Evolutionary conservation across 2,888 invertebrate genomes (phyloP), one percentile per base, ranked within the genome.

Genomic region (Tethea ocularis): DNA sequence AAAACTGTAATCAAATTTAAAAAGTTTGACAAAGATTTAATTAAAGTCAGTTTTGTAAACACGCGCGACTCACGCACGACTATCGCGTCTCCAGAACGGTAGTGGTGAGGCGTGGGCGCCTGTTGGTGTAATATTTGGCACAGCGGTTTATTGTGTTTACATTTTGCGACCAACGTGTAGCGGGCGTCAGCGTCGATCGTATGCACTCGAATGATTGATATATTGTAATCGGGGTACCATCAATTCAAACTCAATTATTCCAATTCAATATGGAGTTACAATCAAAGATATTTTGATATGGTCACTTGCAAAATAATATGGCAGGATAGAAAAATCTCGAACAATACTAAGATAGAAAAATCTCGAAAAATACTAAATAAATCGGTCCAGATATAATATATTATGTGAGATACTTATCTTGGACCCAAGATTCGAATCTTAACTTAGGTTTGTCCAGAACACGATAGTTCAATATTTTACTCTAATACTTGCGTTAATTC

Each of bases 121-220:
- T 46, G 46, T 46, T 46, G 20, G 17, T 46, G 17, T 46, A 20
- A 20, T 46, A 46, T 46, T 46, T 20, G 20, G 46, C 20, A 46
- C 46, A 46, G 17, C n/a, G 46, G 46, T 46, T 46, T 46, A 46
- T 46, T 46, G 17, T 46, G 46, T 46, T 46, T 46, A 20, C 38
- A 38, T 38, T 38, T n/a, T n/a, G 6, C n/a, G 38, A n/a, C 38
- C n/a, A 15, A n/a, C 7, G 38, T 38, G 38, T 1, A n/a, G 5
- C 38, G 38, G 38, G n/a, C n/a, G n/a, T n/a, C 5, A 1, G n/a
- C n/a, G 38, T n/a, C 38, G 5, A 38, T 38, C 6, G n/a, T 38
- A 7, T 33, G 33, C 33, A 38, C 38, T 38, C 38, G 38, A n/a
- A 38, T 38, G n/a, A 38, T 38, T 7, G n/a, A 38, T 38, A 2